phyloP scores from a whole-genome alignment of 2,113 vertebrate species.

The pig (Sus scrofa) region DNA sequence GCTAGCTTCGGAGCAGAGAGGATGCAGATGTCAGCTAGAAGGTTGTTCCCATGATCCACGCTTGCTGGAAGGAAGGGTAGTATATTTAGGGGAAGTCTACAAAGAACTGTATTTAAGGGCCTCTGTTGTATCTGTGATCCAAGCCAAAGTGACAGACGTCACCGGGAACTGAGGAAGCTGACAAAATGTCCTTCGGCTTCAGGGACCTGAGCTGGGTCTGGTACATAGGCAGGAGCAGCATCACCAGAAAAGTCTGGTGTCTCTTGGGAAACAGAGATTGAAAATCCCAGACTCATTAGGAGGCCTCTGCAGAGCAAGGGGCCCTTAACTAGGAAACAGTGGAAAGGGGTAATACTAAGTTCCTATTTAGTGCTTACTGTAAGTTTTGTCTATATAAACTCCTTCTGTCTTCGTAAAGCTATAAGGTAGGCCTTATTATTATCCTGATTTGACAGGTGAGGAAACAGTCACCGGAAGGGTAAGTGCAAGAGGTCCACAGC shows the following conservation, averaged over 20 bases:
- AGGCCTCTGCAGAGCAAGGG: background rate
- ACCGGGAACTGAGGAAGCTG: background rate
- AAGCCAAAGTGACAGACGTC: background rate
- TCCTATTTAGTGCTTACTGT: background rate
- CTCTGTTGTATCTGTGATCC: background rate
- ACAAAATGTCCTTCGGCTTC: background rate
- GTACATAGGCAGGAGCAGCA: background rate
- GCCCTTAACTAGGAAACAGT: background rate
- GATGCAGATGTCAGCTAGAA: background rate
- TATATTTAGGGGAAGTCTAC: background rate
- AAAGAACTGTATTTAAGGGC: background rate
- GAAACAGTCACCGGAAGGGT: background rate
- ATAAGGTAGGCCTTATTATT: background rate
- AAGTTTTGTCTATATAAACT: background rate
- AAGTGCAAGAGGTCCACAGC: background rate
- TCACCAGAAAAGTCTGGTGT: background rate
- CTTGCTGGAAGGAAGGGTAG: background rate
- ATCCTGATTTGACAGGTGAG: background rate
- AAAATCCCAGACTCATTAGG: background rate
- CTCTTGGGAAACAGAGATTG: background rate
- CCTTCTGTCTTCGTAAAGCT: slow-evolving; percentile 13
- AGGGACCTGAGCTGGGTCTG: background rate
- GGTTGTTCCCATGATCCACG: background rate
- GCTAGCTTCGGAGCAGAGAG: background rate
- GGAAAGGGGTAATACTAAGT: background rate